Evolutionary conservation across 1,140 invertebrate genomes (phyloP).

Genomic region (Trichonephila clavata): DNA sequence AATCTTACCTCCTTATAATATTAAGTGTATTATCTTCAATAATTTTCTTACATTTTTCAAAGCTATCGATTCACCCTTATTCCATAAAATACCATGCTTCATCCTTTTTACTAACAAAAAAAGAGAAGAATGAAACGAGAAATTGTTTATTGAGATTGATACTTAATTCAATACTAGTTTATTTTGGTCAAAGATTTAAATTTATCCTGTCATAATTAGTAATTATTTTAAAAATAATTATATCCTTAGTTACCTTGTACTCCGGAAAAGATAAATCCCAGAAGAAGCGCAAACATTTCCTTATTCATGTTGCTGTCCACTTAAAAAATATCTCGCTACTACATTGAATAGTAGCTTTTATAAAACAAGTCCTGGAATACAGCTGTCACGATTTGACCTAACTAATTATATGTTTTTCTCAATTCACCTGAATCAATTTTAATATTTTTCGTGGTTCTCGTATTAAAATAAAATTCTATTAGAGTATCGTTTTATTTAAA

Average conservation of each 20-base stretch:
- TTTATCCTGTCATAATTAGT: no score
- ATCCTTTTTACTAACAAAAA: no score
- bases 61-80: no score
- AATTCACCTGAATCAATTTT: neutral
- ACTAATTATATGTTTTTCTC: neutral
- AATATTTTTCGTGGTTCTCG: neutral
- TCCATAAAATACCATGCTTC: no score
- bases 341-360: neutral
- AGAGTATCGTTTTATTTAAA: neutral
- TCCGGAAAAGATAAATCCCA: conserved; percentile 26
- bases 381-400: neutral
- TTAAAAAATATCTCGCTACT: neutral
- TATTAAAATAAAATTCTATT: neutral
- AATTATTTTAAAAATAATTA: neutral
- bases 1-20: no score
- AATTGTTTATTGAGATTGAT: no score
- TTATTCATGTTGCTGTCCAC: neutral
- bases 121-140: no score
- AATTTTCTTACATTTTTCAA: no score
- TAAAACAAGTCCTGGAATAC: neutral
- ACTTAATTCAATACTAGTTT: no score
- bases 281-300: neutral
- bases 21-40: no score
- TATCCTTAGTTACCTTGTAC: neutral
- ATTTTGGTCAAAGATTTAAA: no score